Base-by-base conservation (phyloP, 2,888 invertebrate genomes). In the Drosophila monieri region DNA sequence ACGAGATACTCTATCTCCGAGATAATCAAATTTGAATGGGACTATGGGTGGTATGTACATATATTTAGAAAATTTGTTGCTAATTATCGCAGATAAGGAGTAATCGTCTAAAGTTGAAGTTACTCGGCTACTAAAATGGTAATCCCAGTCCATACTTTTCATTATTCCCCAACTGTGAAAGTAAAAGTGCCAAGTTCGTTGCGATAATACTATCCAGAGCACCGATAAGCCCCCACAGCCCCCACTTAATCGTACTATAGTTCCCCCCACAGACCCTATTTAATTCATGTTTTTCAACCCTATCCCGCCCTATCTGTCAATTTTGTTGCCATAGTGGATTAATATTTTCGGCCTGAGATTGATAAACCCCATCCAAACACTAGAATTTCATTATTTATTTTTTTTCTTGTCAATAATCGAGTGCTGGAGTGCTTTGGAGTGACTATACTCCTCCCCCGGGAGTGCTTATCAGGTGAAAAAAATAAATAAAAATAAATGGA, bases 181-280 rank as follows among this genome's bases (percentile, higher is more conserved):
- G 74, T 69, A 54, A 81, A 68, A 78, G 78, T 68, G 61, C 52
- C 43, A 74, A 77, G 61, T 21, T 35, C 30, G 53, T 48, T 37
- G 58, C 55, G 54, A 58, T 55, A 59, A 47, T 72, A 71, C 39
- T 10, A 27, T 32, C 49, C 12, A 15, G 30, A 21, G n/a, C 15
- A 15, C 21, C 30, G 62, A 64, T 65, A 64, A 65, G 64, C 30
- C 25, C 5, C 15, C 21, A 21, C 1, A 21, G 18, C 18, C 14
- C 44, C n/a, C n/a, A n/a, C n/a, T n/a, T n/a, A n/a, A 52, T 15
- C 3, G 10, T 27, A 18, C 14, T 43, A 10, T 30, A 12, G 30
- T 49, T 30, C 21, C 12, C n/a, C n/a, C 25, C 1, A 3, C 6
- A 18, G 21, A 27, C 23, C 10, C 41, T 18, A 46, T 52, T 52